Evolutionary conservation across 2,797 vertebrate genomes (phyloP), one percentile per base, ranked within the genome.

Genomic region (Trachurus trachurus): DNA sequence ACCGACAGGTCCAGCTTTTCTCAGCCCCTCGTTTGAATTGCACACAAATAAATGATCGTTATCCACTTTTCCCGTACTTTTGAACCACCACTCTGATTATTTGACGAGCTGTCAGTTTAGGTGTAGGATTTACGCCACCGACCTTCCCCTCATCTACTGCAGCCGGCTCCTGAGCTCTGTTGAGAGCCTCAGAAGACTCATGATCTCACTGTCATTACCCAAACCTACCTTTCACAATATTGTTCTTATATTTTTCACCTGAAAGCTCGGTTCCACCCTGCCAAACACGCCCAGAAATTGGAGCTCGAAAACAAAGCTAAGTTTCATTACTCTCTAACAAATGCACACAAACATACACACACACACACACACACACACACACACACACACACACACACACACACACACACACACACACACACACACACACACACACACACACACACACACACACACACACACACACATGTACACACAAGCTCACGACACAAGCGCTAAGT

Each of bases 21-120:
- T 65, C 65, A 80, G 64, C 71, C 37, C 44, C 49, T 66, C 34
- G 45, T 87, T 88, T 90, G 80, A 89, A 88, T 89, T 90, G 85
- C 72, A 83, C 81, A 88, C 84, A 90, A 90, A 94, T 89, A 92
- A 90, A 92, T 11, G 52, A 92, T 91, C 85, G 89, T 90, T 89
- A 92, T 92, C 87, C 80, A 85, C 76, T 91, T 89, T 84, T 63
- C 66, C 71, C 42, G 53, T 76, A 84, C 78, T 91, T 92, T 92
- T 90, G 86, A 88, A 91, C 93, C 90, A 92, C 86, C 45, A 57
- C 77, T 78, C 64, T 9, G 15, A 22, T 42, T 76, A 59, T 60
- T 66, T 82, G 86, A 89, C 16, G 58, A 88, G 72, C 87, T 67
- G 72, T 82, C 79, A 72, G 58, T 74, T 78, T 53, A 50, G 40